phyloP scores from a whole-genome alignment of 2,797 vertebrate species.

The Hozukius guyotensis region DNA sequence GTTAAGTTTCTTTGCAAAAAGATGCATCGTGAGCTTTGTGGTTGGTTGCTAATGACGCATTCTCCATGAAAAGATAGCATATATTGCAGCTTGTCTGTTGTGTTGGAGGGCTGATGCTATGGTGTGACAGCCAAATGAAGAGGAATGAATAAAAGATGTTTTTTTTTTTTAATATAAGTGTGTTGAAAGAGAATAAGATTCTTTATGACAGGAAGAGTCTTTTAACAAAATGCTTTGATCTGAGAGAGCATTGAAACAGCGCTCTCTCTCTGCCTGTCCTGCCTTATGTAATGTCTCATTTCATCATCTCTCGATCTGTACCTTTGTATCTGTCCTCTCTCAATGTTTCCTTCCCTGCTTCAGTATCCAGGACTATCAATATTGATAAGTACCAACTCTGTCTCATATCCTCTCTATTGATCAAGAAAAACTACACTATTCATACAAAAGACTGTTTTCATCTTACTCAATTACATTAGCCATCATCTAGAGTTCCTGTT shows the following conservation, averaged over 20 bases:
- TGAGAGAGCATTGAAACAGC: slow-evolving; percentile 21
- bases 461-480: not conserved
- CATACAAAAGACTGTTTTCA: not conserved
- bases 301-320: slow-evolving; percentile 31
- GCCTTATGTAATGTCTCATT: slow-evolving; percentile 42
- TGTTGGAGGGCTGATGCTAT: slow-evolving; percentile 24
- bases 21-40: not conserved
- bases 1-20: not conserved
- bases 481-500: not conserved
- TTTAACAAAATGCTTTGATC: slow-evolving; percentile 68
- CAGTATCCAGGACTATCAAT: slow-evolving; percentile 19
- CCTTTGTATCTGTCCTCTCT: slow-evolving; percentile 12
- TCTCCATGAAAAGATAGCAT: not conserved
- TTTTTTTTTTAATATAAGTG: slow-evolving; percentile 34
- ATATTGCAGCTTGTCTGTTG: slow-evolving; percentile 12
- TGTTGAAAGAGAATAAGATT: slow-evolving; percentile 45
- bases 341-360: slow-evolving; percentile 26
- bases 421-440: not conserved
- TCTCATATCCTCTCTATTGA: not conserved
- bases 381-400: not conserved
- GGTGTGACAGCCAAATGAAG: slow-evolving; percentile 19
- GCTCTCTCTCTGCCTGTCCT: slow-evolving; percentile 5
- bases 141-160: slow-evolving; percentile 9
- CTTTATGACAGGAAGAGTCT: slow-evolving; percentile 46
- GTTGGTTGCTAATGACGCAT: not conserved